Evolutionary conservation across 2,888 invertebrate species (phyloP), one percentile per base, ranked within the genome.

Genomic region (Leptinotarsa haldemani): DNA sequence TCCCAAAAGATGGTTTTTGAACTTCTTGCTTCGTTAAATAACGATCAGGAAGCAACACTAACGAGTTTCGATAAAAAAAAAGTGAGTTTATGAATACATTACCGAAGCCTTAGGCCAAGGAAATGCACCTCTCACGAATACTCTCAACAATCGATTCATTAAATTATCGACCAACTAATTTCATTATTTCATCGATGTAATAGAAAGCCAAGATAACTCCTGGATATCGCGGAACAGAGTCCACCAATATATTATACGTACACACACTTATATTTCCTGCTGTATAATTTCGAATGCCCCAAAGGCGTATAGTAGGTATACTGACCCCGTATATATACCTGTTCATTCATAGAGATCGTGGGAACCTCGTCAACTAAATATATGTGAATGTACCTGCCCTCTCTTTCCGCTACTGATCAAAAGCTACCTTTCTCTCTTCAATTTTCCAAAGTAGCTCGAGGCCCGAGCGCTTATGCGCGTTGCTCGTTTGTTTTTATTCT

Each of bases 321-420:
- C 85, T 86, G 85, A 86, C 86, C 86, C 86, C 86, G 83, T 84
- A 80, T 83, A 83, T 81, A 83, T 84, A 84, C 84, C 85, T 84
- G 84, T 86, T 85, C 85, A 84, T 86, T 85, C 86, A 86, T 86
- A 86, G 85, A 83, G 83, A 86, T 85, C 86, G 86, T 86, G 86
- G 86, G 86, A 86, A 86, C 74, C 64, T 65, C 73, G 73, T 74
- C 76, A 74, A 81, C 80, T 78, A 77, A 78, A 77, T 74, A 77
- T 76, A 78, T 76, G 79, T 77, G 79, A 79, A 79, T 76, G 79
- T 75, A 72, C 30, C 56, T 70, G 70, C 77, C 75, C 65, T 79
- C 80, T 79, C 80, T 76, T 74, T 81, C 73, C 70, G 58, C 70
- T 66, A 15, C 65, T 63, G 69, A 48, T 70, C 73, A 58, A 53